Evolutionary conservation across 2,113 vertebrate species (phyloP), one percentile per base, ranked within the genome.

Genomic region (Neogale vison): DNA sequence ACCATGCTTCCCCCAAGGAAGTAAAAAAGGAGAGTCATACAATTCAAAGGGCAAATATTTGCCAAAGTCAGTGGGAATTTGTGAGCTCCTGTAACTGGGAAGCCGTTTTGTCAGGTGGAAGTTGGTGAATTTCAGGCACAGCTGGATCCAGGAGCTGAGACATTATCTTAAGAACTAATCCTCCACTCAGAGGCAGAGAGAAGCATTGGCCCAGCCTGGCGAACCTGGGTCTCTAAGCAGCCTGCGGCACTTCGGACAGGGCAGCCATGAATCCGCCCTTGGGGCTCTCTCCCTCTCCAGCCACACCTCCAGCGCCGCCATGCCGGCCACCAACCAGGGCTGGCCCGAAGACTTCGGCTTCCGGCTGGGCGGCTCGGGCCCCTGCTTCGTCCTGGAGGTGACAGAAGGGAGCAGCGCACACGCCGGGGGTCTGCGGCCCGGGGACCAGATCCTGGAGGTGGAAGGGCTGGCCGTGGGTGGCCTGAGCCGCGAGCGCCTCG

Each of bases 321-420:
- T 99, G 99, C 99, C 99, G 2, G 93, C 99, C 3, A 99, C 99
- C 98, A 99, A 99, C 98, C 99, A 99, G 95, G 99, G 99, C 95
- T 99, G 99, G 99, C 99, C 99, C 0, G 99, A 99, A 90, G 99
- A 99, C 80, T 99, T 99, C 29, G 99, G 99, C 85, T 99, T 99
- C 98, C 98, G 98, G 93, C 98, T 99, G 50, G 98, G 99, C 0
- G 99, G 99, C 67, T 99, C 77, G 0, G 99, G 99, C 7, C 99
- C 99, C 0, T 99, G 99, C 98, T 99, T 99, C 97, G 99, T 99
- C 97, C 96, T 99, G 36, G 98, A 99, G n/a, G 99, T 99, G 98
- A 99, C 99, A 92, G 99, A 99, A 63, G 99, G 99, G 67, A 99
- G 99, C 99, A 99, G 99, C 0, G 99, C 99, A 1, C 99, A 99